These are phyloP conservation scores for Sciurus vulgaris DNA, from an alignment of 2,797 vertebrate genomes.

Conservation along the genomic window DNA sequence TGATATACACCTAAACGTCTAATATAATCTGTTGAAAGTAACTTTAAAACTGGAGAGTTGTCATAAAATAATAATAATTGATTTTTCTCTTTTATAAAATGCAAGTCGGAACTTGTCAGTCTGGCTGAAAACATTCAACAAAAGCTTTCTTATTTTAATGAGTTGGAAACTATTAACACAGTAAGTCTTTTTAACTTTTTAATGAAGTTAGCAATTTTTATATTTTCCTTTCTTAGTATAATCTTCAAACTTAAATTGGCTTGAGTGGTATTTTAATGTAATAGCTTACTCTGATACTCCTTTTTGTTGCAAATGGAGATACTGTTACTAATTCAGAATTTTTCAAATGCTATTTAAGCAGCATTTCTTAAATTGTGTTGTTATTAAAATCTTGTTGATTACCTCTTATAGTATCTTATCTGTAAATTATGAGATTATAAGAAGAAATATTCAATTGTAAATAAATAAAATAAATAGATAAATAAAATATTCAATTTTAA, in stretches of 20 bases:
- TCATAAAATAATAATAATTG: conserved; percentile 65
- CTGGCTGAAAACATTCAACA: conserved; percentile 98
- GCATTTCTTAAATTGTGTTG: conserved; percentile 40
- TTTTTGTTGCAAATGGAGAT: neutral
- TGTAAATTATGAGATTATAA: conserved; percentile 10
- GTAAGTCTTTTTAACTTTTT: conserved; percentile 87
- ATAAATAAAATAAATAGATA: neutral
- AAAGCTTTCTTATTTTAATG: conserved; percentile 99
- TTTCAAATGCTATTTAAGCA: conserved; percentile 51
- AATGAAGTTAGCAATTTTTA: conserved; percentile 44
- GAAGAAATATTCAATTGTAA: conserved; percentile 52
- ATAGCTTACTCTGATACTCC: neutral
- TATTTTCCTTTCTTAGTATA: conserved; percentile 35
- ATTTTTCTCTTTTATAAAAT: conserved; percentile 81
- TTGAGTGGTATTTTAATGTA: conserved; percentile 62
- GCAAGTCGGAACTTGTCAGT: conserved; percentile 97
- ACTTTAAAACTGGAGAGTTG: conserved; percentile 50
- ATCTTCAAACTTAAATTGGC: conserved; percentile 44
- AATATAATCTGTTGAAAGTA: conserved; percentile 32
- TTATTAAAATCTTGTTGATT: conserved; percentile 49
- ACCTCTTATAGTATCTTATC: neutral
- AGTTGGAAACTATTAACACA: conserved; percentile 97
- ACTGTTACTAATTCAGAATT: conserved; percentile 15
- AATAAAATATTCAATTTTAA: conserved; percentile 45
- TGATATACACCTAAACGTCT: conserved; percentile 29